These are phyloP conservation scores for Denticeps clupeoides DNA, from an alignment of 2,797 vertebrate species.

Conservation along the genomic window DNA sequence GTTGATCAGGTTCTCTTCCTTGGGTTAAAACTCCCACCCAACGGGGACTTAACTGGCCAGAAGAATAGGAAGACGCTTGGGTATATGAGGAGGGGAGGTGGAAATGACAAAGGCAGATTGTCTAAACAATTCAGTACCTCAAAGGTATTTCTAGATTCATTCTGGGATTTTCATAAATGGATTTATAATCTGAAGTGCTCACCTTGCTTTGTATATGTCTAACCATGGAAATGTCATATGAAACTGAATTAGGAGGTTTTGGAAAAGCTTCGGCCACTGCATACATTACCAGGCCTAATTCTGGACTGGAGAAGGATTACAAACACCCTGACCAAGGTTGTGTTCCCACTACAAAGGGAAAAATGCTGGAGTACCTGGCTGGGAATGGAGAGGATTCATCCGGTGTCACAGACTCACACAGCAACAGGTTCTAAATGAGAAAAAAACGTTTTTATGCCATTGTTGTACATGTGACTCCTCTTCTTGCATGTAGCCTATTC, in stretches of 20 bases:
- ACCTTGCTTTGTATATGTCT: neutral
- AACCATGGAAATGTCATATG: neutral
- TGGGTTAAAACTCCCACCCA: constrained; percentile 84
- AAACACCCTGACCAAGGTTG: constrained; percentile 89
- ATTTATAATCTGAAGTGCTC: neutral
- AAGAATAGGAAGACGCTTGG: constrained; percentile 84
- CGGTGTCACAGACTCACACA: constrained; percentile 80
- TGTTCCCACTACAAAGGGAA: constrained; percentile 85
- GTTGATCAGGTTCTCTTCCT: constrained; percentile 75
- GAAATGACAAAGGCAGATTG: constrained; percentile 48
- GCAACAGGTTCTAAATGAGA: constrained; percentile 70
- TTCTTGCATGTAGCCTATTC: neutral
- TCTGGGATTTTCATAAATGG: neutral
- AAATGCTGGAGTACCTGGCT: constrained; percentile 65
- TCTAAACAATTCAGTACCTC: constrained; percentile 86
- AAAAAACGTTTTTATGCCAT: neutral
- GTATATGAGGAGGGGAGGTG: constrained; percentile 67
- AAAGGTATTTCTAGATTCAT: constrained; percentile 60
- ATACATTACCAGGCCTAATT: constrained; percentile 84
- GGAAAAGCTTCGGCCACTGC: constrained; percentile 79
- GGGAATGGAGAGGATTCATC: constrained; percentile 86
- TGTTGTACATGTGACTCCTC: neutral
- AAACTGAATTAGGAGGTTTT: constrained; percentile 39
- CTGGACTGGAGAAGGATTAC: constrained; percentile 93
- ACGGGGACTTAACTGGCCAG: constrained; percentile 62